Evolutionary conservation across 92 coral and sea anemone species (phyloP), one percentile per base, ranked within the genome.

Genomic region (Epizoanthus ramosus): DNA sequence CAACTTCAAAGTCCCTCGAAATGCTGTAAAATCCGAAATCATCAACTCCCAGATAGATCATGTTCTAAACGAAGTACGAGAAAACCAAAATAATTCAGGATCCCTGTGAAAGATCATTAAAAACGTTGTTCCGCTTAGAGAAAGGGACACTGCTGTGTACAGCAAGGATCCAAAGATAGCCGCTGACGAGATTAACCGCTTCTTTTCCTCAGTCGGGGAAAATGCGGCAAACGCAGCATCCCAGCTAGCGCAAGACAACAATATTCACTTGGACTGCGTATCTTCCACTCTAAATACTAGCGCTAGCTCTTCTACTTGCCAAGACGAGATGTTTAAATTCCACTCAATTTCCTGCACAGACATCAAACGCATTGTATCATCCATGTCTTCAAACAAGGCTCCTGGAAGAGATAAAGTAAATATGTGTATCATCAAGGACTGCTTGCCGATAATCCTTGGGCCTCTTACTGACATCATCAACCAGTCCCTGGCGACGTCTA

Each of bases 361-460:
- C 50, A 43, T 43, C 50, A 43, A 77, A 43, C 61, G 81, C 41
- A 86, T 86, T 28, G 63, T 80, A 28, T 43, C 63, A 71, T 60
- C 90, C 15, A 81, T 81, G 87, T 87, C 87, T 21, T 23, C 82
- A n/a, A 88, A 88, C 72, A 88, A 88, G 74, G 61, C 91, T 12
- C 86, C 91, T 8, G 92, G 89, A 8, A 88, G 80, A 28, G 91
- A 84, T 83, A 88, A 84, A 67, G 68, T 88, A 35, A 79, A 43
- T 43, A 79, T 79, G 83, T 85, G 85, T 21, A 68, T 85, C 53
- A 71, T 89, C 31, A 89, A 85, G 69, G 89, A 89, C 81, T 69
- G 87, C 53, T 57, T 74, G 18, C 81, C 90, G 33, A 87, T 87
- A 3, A 87, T 87, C 25, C 73, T 86, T 59, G 89, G 89, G 9